Conservation (phyloP, 2,888 invertebrate species). For the Acrobasis repandana region DNA sequence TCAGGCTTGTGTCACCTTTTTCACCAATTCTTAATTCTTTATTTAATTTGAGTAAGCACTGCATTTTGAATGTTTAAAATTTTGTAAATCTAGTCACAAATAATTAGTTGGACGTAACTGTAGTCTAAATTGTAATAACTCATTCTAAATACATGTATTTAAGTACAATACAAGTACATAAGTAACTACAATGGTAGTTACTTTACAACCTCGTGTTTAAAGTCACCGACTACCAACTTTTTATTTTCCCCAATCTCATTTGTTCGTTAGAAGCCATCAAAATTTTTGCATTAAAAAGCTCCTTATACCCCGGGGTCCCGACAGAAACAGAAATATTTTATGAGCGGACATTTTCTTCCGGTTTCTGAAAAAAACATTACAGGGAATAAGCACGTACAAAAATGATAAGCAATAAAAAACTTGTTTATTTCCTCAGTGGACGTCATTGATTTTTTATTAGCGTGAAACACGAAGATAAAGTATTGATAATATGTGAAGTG, state of each 20-base stretch:
- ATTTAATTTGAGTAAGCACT: no score
- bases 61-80: no score
- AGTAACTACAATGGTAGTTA: no score
- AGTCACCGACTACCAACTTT: neutral
- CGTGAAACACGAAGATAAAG: neutral
- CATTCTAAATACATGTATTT: no score
- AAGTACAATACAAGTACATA: no score
- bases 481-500: no score
- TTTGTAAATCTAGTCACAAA: no score
- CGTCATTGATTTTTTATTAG: neutral
- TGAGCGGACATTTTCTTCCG: constrained; percentile 6
- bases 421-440: neutral
- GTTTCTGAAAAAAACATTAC: constrained; percentile 4
- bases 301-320: constrained; percentile 9
- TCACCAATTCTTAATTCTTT: no score
- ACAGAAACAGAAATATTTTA: constrained; percentile 17
- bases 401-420: constrained; percentile 1
- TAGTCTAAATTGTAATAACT: no score
- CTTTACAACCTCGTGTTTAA: neutral
- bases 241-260: neutral
- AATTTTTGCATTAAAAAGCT: constrained; percentile 11
- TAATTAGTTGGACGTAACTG: no score
- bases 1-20: no score
- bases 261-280: neutral
- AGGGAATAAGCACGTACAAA: neutral